Percentiles rank a stretch among this genome's conserved stretches.
phyloP scores from a whole-genome alignment of 2,888 invertebrate species.

The Marasmarcha lunaedactyla region DNA sequence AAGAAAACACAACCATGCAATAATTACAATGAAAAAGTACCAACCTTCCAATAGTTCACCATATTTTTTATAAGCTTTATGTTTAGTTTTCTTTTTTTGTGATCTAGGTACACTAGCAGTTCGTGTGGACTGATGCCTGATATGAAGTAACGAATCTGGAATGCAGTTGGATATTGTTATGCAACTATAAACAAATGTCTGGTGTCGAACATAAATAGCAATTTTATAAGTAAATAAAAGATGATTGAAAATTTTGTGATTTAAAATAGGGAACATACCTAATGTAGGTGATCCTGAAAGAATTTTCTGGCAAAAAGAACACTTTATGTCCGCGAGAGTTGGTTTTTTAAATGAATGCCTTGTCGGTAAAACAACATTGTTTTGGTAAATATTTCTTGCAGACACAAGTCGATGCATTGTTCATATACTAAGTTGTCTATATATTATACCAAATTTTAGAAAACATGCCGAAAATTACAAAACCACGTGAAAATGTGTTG shows the following conservation, averaged over 20 bases:
- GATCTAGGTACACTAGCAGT: conserved; percentile 43
- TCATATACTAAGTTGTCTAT: not conserved
- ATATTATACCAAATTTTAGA: conserved; percentile 17
- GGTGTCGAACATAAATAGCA: not conserved
- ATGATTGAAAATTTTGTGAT: too few relatives aligned
- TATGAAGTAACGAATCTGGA: conserved; percentile 37
- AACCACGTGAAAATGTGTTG: conserved; percentile 51
- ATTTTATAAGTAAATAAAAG: too few relatives aligned
- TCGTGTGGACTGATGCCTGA: conserved; percentile 54
- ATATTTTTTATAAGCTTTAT: conserved; percentile 68
- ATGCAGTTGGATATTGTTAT: conserved; percentile 34
- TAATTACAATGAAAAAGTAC: too few relatives aligned
- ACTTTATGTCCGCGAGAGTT: conserved; percentile 41
- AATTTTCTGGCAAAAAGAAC: conserved; percentile 53
- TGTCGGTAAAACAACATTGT: conserved; percentile 30
- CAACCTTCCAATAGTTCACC: conserved; percentile 76
- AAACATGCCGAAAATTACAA: conserved; percentile 36
- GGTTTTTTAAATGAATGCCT: conserved; percentile 24
- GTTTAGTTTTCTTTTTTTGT: conserved; percentile 50
- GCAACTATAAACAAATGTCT: conserved; percentile 28
- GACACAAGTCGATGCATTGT: conserved; percentile 56
- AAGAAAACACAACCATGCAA: too few relatives aligned
- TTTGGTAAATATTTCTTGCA: conserved; percentile 49
- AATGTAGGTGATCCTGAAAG: conserved; percentile 49
- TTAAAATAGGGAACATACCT: too few relatives aligned